Conservation (phyloP, 1,140 invertebrate genomes). For the Thrips palmi region DNA sequence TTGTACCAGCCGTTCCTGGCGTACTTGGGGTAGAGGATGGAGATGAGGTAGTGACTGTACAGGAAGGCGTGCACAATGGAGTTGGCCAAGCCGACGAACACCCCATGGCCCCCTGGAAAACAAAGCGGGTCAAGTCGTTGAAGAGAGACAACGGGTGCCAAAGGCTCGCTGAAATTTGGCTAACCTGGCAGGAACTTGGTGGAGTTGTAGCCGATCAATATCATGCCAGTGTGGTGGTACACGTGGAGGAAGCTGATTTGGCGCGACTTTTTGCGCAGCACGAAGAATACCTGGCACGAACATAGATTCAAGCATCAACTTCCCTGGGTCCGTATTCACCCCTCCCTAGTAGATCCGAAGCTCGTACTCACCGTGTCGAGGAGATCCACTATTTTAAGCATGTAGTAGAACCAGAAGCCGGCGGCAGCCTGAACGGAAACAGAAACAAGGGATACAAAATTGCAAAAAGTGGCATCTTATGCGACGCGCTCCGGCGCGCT, state of each 20-base stretch:
- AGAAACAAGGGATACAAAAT: not conserved
- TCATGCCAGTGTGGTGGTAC: constrained; percentile 53
- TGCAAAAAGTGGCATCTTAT: too few species aligned
- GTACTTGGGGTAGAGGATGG: constrained; percentile 31
- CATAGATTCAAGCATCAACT: constrained; percentile 14
- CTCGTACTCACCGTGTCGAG: constrained; percentile 35
- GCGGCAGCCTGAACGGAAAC: constrained; percentile 1
- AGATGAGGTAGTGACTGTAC: constrained; percentile 59
- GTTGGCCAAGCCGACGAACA: constrained; percentile 42
- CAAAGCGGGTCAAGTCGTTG: too few species aligned
- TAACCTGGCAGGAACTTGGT: constrained; percentile 33
- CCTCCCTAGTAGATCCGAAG: not conserved
- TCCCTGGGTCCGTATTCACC: constrained; percentile 14
- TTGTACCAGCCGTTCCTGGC: constrained; percentile 50
- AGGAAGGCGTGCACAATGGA: constrained; percentile 58
- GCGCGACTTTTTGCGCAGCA: constrained; percentile 55
- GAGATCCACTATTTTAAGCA: constrained; percentile 49
- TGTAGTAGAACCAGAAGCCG: constrained; percentile 40
- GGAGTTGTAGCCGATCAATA: constrained; percentile 33
- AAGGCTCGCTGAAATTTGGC: too few species aligned
- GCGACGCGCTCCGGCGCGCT: too few species aligned
- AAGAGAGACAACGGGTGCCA: too few species aligned
- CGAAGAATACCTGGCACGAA: constrained; percentile 48
- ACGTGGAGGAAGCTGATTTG: constrained; percentile 60
- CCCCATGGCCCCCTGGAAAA: constrained; percentile 38